Conservation (phyloP, 2,888 invertebrate genomes). For the Tetragonisca angustula region DNA sequence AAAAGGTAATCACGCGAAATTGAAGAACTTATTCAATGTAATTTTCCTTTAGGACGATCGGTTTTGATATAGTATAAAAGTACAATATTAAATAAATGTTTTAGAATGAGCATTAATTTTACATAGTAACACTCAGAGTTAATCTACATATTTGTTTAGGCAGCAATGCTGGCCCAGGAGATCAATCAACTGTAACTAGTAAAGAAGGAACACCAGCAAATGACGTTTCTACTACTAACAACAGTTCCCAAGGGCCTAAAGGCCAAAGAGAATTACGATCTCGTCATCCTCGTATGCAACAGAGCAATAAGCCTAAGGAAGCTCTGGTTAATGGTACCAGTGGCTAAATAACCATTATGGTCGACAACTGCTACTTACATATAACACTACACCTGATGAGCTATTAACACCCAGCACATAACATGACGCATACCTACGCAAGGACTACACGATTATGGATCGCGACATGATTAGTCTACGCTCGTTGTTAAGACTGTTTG, state of each 20-base stretch:
- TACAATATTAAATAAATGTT: background rate
- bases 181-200: constrained; percentile 79
- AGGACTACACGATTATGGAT: constrained; percentile 82
- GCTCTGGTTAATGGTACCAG: constrained; percentile 89
- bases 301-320: constrained; percentile 87
- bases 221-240: constrained; percentile 79
- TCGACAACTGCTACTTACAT: constrained; percentile 68
- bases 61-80: constrained; percentile 30
- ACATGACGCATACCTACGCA: constrained; percentile 82
- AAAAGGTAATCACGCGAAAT: constrained; percentile 75
- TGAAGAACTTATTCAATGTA: background rate
- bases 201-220: constrained; percentile 81
- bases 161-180: constrained; percentile 79
- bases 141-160: constrained; percentile 74
- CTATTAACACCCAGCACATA: constrained; percentile 79
- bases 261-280: constrained; percentile 81
- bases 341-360: constrained; percentile 79
- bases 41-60: constrained; percentile 68
- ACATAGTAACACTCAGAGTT: constrained; percentile 54
- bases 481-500: constrained; percentile 83
- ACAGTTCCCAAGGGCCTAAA: constrained; percentile 80
- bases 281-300: constrained; percentile 81
- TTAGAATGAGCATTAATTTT: constrained; percentile 16
- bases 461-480: constrained; percentile 82
- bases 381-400: constrained; percentile 77